Evolutionary conservation across 1,140 invertebrate genomes (phyloP).

Genomic region (Penaeus japonicus): DNA sequence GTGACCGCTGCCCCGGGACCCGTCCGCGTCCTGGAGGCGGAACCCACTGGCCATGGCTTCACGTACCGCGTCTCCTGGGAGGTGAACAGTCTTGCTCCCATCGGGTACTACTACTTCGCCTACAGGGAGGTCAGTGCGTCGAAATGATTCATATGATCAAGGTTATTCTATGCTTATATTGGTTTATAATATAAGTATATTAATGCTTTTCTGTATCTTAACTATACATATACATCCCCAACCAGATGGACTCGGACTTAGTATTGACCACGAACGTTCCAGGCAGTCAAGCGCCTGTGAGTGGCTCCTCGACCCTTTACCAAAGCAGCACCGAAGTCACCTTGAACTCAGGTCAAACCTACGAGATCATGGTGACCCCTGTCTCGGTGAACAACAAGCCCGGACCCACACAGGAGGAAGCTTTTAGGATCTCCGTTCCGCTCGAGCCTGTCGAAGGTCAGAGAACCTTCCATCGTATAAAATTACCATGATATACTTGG

Average conservation of each 20-base stretch:
- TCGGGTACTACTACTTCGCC: background rate
- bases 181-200: too few relatives aligned
- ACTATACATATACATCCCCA: too few relatives aligned
- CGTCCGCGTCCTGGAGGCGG: background rate
- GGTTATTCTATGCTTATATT: too few relatives aligned
- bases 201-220: too few relatives aligned
- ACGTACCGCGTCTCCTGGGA: constrained; percentile 25
- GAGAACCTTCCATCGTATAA: background rate
- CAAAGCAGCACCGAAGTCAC: background rate
- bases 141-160: too few relatives aligned
- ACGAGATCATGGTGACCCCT: background rate
- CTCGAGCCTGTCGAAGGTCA: background rate
- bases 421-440: background rate
- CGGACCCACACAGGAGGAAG: background rate
- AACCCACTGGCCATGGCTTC: background rate
- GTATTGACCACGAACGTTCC: background rate
- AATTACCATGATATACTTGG: background rate
- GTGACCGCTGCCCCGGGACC: constrained; percentile 10
- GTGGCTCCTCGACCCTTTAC: background rate
- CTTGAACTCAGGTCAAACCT: background rate
- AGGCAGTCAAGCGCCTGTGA: background rate
- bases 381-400: constrained; percentile 1
- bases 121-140: background rate
- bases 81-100: constrained; percentile 13
- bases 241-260: background rate